Evolutionary conservation across 2,797 vertebrate species (phyloP).

Genomic region (Amblyopsis hoosieri): DNA sequence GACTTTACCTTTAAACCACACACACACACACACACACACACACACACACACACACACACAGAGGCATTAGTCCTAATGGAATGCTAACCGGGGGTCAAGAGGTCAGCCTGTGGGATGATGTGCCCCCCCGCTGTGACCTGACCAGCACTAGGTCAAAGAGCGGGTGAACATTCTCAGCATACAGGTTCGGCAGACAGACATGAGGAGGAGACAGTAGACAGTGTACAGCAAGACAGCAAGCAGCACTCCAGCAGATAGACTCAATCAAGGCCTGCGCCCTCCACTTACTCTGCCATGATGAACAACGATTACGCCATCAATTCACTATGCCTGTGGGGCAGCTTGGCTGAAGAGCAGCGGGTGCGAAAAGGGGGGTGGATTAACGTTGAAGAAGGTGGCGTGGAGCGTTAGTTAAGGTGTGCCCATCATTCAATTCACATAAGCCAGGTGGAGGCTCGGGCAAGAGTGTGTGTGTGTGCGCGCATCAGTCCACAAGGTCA

Average conservation of each 20-base stretch:
- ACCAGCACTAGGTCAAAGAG: slow-evolving; percentile 30
- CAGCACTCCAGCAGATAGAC: slow-evolving; percentile 37
- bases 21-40: slow-evolving; percentile 22
- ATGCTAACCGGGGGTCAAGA: slow-evolving; percentile 48
- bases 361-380: not conserved
- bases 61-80: slow-evolving; percentile 1
- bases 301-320: slow-evolving; percentile 48
- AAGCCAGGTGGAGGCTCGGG: slow-evolving; percentile 28
- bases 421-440: slow-evolving; percentile 33
- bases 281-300: slow-evolving; percentile 51
- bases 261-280: slow-evolving; percentile 38
- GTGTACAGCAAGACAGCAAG: slow-evolving; percentile 22
- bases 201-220: slow-evolving; percentile 25
- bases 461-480: not conserved
- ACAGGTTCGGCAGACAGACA: not conserved
- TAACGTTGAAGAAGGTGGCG: slow-evolving; percentile 33
- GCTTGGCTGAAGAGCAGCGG: slow-evolving; percentile 11
- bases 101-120: slow-evolving; percentile 51
- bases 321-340: slow-evolving; percentile 16
- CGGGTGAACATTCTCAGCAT: slow-evolving; percentile 24
- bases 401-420: slow-evolving; percentile 35
- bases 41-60: slow-evolving; percentile 36
- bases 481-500: no score
- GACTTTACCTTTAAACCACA: slow-evolving; percentile 11
- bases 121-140: slow-evolving; percentile 10